Evolutionary conservation across 2,113 vertebrate genomes (phyloP).

Genomic region (Dromas ardeola): DNA sequence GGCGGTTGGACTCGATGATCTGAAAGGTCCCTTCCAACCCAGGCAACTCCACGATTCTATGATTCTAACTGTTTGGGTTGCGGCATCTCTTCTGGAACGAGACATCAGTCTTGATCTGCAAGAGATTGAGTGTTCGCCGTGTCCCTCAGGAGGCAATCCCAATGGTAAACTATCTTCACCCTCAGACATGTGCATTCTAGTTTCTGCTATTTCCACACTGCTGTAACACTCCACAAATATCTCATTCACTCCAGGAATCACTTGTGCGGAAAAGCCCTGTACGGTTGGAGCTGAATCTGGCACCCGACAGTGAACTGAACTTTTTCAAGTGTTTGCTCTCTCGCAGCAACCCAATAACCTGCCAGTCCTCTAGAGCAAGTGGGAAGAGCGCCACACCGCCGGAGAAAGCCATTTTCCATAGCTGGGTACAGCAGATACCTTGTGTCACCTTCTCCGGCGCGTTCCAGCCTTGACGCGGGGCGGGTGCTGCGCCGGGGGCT

Average conservation of each 20-base stretch:
- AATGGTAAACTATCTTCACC: accelerated
- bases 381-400: background rate
- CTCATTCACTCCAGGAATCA: background rate
- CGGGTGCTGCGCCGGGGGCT: too few species aligned
- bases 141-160: background rate
- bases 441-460: accelerated
- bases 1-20: too few species aligned
- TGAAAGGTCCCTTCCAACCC: too few species aligned
- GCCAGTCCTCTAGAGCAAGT: background rate
- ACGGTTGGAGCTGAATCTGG: background rate
- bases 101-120: background rate
- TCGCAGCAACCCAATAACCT: background rate
- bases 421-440: background rate
- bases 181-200: accelerated
- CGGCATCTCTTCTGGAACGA: background rate
- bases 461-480: background rate
- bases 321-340: background rate
- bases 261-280: background rate
- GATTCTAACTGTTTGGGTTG: background rate
- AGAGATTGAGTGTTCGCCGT: background rate
- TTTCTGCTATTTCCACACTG: background rate
- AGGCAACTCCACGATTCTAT: too few species aligned
- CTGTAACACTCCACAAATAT: background rate
- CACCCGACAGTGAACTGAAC: accelerated
- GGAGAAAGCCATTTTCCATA: accelerated